A percentile compares a stretch with the other conserved stretches of the same genome.
phyloP scores from a whole-genome alignment of 30 jellyfish, hydroid and myxozoan genomes.

The Chironex yamaguchii region DNA sequence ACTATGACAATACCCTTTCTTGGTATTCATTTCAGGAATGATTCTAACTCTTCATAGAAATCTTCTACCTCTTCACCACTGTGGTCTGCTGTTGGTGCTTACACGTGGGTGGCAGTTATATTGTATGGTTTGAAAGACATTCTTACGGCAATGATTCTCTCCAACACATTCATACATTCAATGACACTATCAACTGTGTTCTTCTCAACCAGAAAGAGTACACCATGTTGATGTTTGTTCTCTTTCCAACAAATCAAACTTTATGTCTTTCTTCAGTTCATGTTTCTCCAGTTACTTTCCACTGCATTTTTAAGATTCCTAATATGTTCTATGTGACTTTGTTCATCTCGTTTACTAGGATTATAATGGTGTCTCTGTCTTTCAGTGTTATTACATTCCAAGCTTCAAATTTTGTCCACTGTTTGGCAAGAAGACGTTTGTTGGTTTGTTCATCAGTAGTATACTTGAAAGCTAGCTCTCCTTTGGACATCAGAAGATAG shows the following conservation, averaged over 20 bases:
- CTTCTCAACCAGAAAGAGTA: conserved; percentile 46
- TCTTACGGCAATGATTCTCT: conserved; percentile 29
- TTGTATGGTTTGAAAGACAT: conserved; percentile 49
- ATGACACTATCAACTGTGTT: conserved; percentile 27
- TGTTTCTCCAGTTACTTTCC: conserved; percentile 40
- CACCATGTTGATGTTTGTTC: conserved; percentile 46
- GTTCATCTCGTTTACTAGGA: conserved; percentile 30
- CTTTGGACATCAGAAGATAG: conserved; percentile 39
- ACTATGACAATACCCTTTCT: conserved; percentile 15
- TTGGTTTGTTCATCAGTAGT: conserved; percentile 14
- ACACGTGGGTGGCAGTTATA: too few relatives aligned
- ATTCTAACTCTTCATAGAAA: conserved; percentile 45
- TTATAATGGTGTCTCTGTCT: conserved; percentile 24
- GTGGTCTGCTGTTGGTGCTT: conserved; percentile 52
- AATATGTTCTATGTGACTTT: conserved; percentile 17
- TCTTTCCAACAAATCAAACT: too few relatives aligned
- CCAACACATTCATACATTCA: conserved; percentile 48
- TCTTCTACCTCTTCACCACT: conserved; percentile 37
- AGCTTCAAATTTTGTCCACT: too few relatives aligned
- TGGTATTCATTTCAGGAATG: conserved; percentile 14
- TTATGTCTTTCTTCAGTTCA: conserved; percentile 45
- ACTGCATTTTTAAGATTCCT: conserved; percentile 52
- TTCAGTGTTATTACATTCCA: conserved; percentile 32
- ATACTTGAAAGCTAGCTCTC: conserved; percentile 27
- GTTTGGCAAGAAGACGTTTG: neutral